Base-by-base conservation (phyloP, 2,888 invertebrate species). In the Chloroclystis v-ata region DNA sequence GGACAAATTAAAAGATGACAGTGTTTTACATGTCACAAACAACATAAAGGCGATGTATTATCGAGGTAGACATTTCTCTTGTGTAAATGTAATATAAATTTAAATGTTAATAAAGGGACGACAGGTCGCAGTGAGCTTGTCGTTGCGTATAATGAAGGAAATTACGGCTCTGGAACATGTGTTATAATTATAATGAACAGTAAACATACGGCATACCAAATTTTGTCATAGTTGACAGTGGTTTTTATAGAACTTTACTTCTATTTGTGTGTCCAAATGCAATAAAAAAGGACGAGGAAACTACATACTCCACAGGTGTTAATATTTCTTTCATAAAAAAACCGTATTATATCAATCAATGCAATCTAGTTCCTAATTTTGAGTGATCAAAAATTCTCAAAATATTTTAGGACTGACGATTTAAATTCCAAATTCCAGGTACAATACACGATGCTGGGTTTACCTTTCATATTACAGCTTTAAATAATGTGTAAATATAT, bases 81-180 rank as follows among this genome's bases (percentile, higher is more conserved):
- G 70, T 71, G 71, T 67, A 67, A 69, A 75, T 73, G 72, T 72
- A 71, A 71, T 74, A 74, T 76, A 75, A 76, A 78, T 78, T 75
- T 71, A 75, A 78, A 79, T 78, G 81, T 75, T 78, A 78, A 80
- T 78, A 75, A 72, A 70, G 71, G 73, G 72, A 72, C 72, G 77
- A 78, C 76, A 75, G 72, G 71, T 74, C 71, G 67, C 67, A 68
- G 57, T 61, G 56, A 65, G 69, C 69, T 65, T 71, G 67, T 67
- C 61, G 68, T 65, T 59, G 61, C 57, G 63, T 65, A 63, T 75
- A 73, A 75, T 76, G 72, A 71, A 74, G 71, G 72, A 72, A 71
- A 75, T 78, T 65, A 73, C 72, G 69, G 63, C 67, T 67, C 63
- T 65, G 68, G 64, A 67, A 74, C 74, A 69, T 68, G 70, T 72